Evolutionary conservation across 2,797 vertebrate species (phyloP), one percentile per base, ranked within the genome.

Genomic region (Lepus townsendii): DNA sequence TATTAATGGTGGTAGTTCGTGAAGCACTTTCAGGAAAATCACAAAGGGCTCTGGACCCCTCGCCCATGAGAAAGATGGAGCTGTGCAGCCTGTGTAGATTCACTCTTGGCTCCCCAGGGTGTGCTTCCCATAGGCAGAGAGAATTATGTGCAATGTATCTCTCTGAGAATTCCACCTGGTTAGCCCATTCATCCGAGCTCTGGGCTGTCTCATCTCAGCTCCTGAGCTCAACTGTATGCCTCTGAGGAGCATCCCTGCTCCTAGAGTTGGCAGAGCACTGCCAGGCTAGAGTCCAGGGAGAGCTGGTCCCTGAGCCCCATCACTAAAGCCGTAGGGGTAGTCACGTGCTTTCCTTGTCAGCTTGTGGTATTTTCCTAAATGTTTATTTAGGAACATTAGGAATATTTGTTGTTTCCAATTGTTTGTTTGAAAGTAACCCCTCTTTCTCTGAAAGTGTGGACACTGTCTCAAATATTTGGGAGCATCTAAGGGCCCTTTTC

Each of bases 381-480:
- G 62, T 71, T 68, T 76, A 4, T 82, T 52, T 62, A 83, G 66
- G 50, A 26, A 20, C 11, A 9, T n/a, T 60, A 52, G 3, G 27
- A 71, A 16, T 62, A 9, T 71, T 57, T 54, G 27, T 84, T 73
- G 27, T 88, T 66, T 47, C 27, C 52, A 60, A 24, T 38, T 69
- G 32, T 72, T 91, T 35, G 17, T 93, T 88, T 93, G 42, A 77
- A 95, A 92, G 54, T 38, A 78, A 19, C 5, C 12, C 50, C 38
- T 92, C 57, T 42, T 75, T 66, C 60, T 89, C 35, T 32, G 26
- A 90, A 92, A 62, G 76, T 10, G 12, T 79, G 16, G 32, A 30
- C 52, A 8, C 71, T 92, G 32, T n/a, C 13, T 52, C 38, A 69
- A 14, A 22, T 68, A 24, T 82, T 91, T 77, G 69, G 26, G n/a